A percentile compares a stretch with the other conserved stretches of the same genome.
Conservation (phyloP, 1,140 invertebrate species). For the Oryzaephilus surinamensis region DNA sequence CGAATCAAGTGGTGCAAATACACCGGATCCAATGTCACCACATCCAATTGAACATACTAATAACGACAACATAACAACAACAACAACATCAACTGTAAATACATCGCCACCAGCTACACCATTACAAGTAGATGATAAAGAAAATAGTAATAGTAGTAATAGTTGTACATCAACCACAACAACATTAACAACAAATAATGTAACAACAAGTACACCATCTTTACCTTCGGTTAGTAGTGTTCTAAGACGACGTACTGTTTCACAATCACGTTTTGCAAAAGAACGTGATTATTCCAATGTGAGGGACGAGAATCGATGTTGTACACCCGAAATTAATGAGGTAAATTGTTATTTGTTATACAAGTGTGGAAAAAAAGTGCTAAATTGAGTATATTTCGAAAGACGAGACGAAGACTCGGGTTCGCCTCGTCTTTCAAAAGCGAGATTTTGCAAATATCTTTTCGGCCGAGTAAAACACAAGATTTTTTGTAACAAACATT, state of each 20-base stretch:
- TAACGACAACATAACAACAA: slow-evolving; percentile 39
- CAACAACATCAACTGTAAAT: too few species aligned
- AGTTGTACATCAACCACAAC: too few species aligned
- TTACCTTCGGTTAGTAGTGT: slow-evolving; percentile 34
- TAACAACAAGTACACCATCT: slow-evolving; percentile 21
- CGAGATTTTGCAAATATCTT: too few species aligned
- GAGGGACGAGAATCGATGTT: slow-evolving; percentile 37
- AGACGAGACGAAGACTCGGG: too few species aligned
- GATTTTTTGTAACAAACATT: too few species aligned
- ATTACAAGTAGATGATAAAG: slow-evolving; percentile 19
- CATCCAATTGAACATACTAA: slow-evolving; percentile 29
- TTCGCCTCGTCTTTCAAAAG: too few species aligned
- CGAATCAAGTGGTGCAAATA: slow-evolving; percentile 61
- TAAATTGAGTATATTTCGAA: too few species aligned
- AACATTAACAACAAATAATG: slow-evolving; percentile 30
- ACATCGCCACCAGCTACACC: slow-evolving; percentile 50
- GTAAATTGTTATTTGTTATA: too few species aligned
- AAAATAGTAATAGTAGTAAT: neutral
- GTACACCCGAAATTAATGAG: slow-evolving; percentile 22
- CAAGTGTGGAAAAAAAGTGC: too few species aligned
- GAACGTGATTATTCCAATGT: slow-evolving; percentile 28
- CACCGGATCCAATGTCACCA: slow-evolving; percentile 49
- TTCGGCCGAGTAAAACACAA: too few species aligned
- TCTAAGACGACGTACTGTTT: slow-evolving; percentile 41
- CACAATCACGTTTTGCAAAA: slow-evolving; percentile 35